Evolutionary conservation across 2,888 invertebrate species (phyloP).

Genomic region (Zygothrica quintamaculata): DNA sequence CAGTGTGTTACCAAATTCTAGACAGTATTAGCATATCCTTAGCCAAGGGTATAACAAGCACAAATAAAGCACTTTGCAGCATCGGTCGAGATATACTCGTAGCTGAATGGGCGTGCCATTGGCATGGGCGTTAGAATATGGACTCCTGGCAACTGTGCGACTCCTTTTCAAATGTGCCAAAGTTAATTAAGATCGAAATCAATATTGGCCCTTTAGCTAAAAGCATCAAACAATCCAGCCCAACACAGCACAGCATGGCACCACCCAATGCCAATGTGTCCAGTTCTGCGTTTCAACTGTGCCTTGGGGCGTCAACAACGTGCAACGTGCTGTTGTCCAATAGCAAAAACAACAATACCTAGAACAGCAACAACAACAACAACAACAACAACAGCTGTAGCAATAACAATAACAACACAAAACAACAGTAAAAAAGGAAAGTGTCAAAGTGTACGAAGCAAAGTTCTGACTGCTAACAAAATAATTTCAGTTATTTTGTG

Average conservation of each 20-base stretch:
- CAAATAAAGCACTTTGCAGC: slow-evolving; percentile 45
- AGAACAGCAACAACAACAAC: slow-evolving; percentile 16
- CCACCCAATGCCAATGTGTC: slow-evolving; percentile 52
- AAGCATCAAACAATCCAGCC: slow-evolving; percentile 75
- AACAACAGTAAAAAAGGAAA: slow-evolving; percentile 55
- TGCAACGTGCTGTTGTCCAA: slow-evolving; percentile 51
- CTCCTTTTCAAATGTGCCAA: slow-evolving; percentile 81
- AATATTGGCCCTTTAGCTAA: slow-evolving; percentile 81
- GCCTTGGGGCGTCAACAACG: slow-evolving; percentile 64
- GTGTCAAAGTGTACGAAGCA: slow-evolving; percentile 73
- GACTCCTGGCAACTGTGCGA: slow-evolving; percentile 50
- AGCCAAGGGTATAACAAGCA: slow-evolving; percentile 29
- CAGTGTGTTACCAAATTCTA: neutral
- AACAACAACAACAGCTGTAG: slow-evolving; percentile 36
- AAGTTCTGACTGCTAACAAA: slow-evolving; percentile 71
- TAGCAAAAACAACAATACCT: slow-evolving; percentile 36
- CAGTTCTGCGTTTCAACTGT: slow-evolving; percentile 63
- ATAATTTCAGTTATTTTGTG: slow-evolving; percentile 80
- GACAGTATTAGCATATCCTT: slow-evolving; percentile 4
- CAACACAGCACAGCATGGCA: slow-evolving; percentile 6
- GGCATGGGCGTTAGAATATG: neutral
- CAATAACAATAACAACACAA: slow-evolving; percentile 14
- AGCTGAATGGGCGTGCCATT: slow-evolving; percentile 29
- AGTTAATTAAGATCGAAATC: slow-evolving; percentile 83
- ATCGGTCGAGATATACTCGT: slow-evolving; percentile 20